A percentile compares a stretch with the other conserved stretches of the same genome.
Conservation (phyloP, 2,113 vertebrate genomes). For the Guaruba guarouba region DNA sequence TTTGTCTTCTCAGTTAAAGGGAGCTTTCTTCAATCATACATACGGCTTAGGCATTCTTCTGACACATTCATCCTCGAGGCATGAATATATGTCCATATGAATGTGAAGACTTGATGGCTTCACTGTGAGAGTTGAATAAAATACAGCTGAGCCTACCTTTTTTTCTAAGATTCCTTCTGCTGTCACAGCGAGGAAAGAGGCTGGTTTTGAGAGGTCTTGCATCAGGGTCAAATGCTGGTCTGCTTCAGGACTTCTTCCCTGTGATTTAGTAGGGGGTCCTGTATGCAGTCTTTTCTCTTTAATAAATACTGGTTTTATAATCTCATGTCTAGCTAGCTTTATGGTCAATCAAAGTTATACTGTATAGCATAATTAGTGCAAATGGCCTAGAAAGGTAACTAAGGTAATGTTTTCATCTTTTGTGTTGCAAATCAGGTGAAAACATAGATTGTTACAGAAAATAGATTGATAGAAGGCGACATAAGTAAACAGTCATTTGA, state of each 20-base stretch:
- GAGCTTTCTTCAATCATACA: background rate
- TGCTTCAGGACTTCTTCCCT: background rate
- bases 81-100: background rate
- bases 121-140: background rate
- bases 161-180: background rate
- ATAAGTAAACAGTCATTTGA: background rate
- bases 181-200: background rate
- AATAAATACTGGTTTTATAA: background rate
- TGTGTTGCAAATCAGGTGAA: background rate
- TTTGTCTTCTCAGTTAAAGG: background rate
- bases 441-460: background rate
- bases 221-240: background rate
- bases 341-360: background rate
- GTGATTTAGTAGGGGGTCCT: background rate
- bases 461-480: background rate
- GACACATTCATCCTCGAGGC: accelerated
- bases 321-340: background rate
- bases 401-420: background rate
- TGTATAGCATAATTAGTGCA: background rate
- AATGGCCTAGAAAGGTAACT: background rate
- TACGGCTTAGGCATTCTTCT: background rate
- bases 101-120: background rate
- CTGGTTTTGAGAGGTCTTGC: background rate
- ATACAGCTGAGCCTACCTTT: background rate
- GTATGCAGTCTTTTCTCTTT: background rate